Base-by-base conservation (phyloP, 2,797 vertebrate species). In the Cephalopachus bancanus region DNA sequence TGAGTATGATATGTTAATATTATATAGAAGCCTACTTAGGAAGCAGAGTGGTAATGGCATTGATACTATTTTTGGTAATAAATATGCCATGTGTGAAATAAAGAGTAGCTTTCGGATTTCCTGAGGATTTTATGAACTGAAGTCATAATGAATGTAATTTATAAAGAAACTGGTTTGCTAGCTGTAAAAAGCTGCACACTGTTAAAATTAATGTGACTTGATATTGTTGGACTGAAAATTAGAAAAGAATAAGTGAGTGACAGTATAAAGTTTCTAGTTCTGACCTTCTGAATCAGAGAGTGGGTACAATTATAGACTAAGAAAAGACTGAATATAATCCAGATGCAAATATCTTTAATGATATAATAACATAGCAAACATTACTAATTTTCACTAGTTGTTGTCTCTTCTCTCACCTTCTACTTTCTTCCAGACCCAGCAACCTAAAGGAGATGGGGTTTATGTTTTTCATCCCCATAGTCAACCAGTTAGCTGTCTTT, bases 401-500 rank as follows among this genome's bases (percentile, higher is more conserved):
- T 92, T 78, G 3, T 95, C 26, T 80, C 20, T 93, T 37, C 24
- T 44, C 6, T 53, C 19, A 30, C 44, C 20, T 22, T 17, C n/a
- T 78, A 84, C 62, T 96, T 12, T 89, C 64, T 98, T 97, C 7
- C 97, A 99, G 99, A 98, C 96, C 20, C 97, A 95, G 1, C 26
- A 91, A 1, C 98, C 98, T 92, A 97, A 98, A 1, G 98, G 99
- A 49, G 98, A 98, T 22, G 99, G 98, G 1, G 95, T 98, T 0
- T 98, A 98, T 15, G 24, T 92, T 53, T 99, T 99, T 95, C 67
- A 97, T 11, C 98, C 99, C 0, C 99, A 99, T 97, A 98, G 89
- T 62, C 64, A 97, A 11, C 33, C 97, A 0, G 98, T 99, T 30
- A 91, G 62, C 98, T 99, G 99, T 97, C 97, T 99, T 98, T 98